Base-by-base conservation (phyloP, 2,113 vertebrate genomes). In the Apus apus region DNA sequence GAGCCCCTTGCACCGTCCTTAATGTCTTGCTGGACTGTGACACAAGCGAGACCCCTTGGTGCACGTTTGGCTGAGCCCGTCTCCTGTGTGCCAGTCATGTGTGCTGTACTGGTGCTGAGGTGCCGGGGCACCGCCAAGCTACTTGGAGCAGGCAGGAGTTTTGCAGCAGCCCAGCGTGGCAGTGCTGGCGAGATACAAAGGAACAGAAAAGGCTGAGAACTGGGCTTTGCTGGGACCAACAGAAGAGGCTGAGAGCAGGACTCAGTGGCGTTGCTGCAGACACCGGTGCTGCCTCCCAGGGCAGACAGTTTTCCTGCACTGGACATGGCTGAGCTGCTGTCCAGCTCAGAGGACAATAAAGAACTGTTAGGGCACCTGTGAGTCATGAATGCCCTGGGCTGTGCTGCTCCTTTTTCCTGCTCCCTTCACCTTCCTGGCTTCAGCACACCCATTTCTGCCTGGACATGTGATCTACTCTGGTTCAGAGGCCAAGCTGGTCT, bases 1-100 rank as follows among this genome's bases (percentile, higher is more conserved):
- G 99, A 40, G 99, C 99, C 46, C 98, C 99, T 40, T 99, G 99
- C 97, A 99, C 98, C 3, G 84, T 99, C 76, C 97, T 99, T 90
- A 99, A 98, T 92, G 94, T 98, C 94, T 74, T 98, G 51, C 95
- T 99, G 96, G 98, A 99, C 94, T 99, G 99, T 76, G 99, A 99
- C 97, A 95, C 98, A 95, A 94, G 65, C 6, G 96, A 98, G 87
- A 99, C 99, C 2, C 99, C 99, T 5, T 99, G 99, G 99, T 99
- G 99, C 62, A 96, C 98, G 0, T 98, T 99, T 82, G 97, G 95
- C 88, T 99, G 98, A 98, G 70, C 53, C 93, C 1, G 0, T 36
- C 18, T 85, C 43, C 75, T 0, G 0, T 4, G 66, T 77, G 72
- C 46, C 65, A 11, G 53, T 73, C 1, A 8, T n/a, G 53, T 45